These are phyloP conservation scores for Dromaius novaehollandiae DNA, from an alignment of 2,113 vertebrate species.

Conservation along the genomic window DNA sequence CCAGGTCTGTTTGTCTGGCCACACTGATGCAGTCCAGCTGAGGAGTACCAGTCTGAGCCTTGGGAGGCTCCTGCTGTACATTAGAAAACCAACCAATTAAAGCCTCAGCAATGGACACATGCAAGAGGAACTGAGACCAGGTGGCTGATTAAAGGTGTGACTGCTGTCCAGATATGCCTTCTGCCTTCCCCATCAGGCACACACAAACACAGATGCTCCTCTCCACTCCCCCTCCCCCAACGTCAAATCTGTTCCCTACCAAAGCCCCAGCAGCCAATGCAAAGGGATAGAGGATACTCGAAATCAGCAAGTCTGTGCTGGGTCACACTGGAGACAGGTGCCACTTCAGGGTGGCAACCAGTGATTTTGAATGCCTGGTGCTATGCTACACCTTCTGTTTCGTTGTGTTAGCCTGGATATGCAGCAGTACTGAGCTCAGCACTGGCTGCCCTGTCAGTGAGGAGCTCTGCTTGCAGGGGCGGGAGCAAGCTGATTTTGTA, in stretches of 20 bases:
- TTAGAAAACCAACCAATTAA: neutral
- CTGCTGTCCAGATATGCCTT: neutral
- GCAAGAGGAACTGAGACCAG: neutral
- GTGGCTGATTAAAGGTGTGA: slow-evolving; percentile 10
- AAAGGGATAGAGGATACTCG: neutral
- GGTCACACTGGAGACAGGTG: neutral
- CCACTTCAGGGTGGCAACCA: neutral
- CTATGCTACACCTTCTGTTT: neutral
- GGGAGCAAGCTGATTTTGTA: neutral
- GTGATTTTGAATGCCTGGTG: neutral
- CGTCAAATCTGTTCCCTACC: neutral
- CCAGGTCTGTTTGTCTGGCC: too few relatives aligned
- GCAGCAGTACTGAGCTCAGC: neutral
- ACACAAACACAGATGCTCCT: neutral
- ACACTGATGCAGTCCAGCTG: neutral
- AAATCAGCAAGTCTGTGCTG: neutral
- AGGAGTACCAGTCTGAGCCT: neutral
- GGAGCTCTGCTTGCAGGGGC: neutral
- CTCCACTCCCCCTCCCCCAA: neutral
- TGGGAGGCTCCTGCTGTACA: neutral
- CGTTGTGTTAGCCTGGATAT: rapidly evolving
- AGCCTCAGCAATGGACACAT: neutral
- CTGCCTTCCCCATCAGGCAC: neutral
- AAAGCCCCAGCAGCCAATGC: neutral
- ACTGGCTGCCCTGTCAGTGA: neutral